phyloP scores from a whole-genome alignment of 2,888 invertebrate species.

The Melinopterus prodromus region DNA sequence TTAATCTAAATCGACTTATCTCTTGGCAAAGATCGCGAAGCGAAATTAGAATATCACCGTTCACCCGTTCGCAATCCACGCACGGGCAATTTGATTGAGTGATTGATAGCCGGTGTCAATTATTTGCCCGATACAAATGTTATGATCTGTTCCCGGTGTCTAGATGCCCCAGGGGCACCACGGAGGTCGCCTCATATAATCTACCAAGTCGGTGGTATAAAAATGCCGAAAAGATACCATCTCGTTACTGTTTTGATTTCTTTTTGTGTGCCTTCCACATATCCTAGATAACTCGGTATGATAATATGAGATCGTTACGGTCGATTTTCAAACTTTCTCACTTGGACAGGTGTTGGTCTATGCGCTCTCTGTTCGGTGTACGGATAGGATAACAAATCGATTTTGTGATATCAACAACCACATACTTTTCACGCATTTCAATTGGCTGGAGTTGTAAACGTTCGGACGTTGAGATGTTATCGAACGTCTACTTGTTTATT shows the following conservation, averaged over 20 bases:
- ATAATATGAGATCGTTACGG: not conserved
- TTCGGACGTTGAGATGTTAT: not conserved
- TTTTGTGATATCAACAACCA: not conserved
- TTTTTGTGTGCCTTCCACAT: not conserved
- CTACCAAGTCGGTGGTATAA: not conserved
- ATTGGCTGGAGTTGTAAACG: not conserved
- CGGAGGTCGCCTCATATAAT: not conserved
- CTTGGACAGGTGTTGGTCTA: not conserved
- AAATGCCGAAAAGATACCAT: not conserved
- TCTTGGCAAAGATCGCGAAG: not conserved
- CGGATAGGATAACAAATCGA: not conserved
- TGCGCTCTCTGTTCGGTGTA: not conserved
- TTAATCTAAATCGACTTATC: not conserved
- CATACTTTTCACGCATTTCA: not conserved
- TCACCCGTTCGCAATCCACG: not conserved
- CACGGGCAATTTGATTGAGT: not conserved
- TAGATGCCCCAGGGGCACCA: not conserved
- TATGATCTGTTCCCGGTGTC: not conserved
- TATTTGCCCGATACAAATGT: not conserved
- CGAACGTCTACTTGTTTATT: not conserved
- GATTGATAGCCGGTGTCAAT: not conserved
- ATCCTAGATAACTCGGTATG: not conserved
- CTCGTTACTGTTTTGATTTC: conserved; percentile 4
- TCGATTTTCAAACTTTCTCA: not conserved
- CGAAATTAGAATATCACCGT: not conserved